Conservation (phyloP, 2,797 vertebrate species). For the Brachymystax lenok region DNA sequence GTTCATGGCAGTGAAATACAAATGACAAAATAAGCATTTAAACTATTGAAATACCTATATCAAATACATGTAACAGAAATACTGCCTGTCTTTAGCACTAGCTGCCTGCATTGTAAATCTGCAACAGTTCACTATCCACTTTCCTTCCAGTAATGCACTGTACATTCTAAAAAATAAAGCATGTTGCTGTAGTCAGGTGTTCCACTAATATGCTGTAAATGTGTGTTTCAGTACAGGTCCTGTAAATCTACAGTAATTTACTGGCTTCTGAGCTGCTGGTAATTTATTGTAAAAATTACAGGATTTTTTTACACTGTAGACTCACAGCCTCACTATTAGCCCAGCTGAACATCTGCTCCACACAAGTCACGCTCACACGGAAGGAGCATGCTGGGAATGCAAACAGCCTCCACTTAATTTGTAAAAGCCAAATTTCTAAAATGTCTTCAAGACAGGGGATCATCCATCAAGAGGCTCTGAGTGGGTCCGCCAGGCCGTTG, state of each 20-base stretch:
- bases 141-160: too few relatives aligned
- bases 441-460: conserved; percentile 24
- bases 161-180: too few relatives aligned
- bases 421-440: conserved; percentile 55
- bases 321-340: background rate
- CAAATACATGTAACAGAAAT: too few relatives aligned
- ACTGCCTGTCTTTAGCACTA: too few relatives aligned
- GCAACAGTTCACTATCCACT: too few relatives aligned
- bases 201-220: too few relatives aligned
- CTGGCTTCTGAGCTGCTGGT: background rate
- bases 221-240: too few relatives aligned
- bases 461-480: conserved; percentile 18
- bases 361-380: conserved; percentile 44
- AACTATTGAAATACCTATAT: too few relatives aligned
- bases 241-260: background rate
- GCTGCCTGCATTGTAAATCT: too few relatives aligned
- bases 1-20: too few relatives aligned
- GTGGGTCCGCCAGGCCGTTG: background rate
- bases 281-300: background rate
- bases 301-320: background rate
- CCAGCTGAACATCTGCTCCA: conserved; percentile 53
- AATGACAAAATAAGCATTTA: too few relatives aligned
- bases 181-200: too few relatives aligned
- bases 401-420: conserved; percentile 61
- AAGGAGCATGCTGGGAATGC: conserved; percentile 48